Percentiles rank a stretch among this genome's conserved stretches.
Evolutionary conservation across 1,140 invertebrate genomes (phyloP).

Genomic region (Galleria mellonella): DNA sequence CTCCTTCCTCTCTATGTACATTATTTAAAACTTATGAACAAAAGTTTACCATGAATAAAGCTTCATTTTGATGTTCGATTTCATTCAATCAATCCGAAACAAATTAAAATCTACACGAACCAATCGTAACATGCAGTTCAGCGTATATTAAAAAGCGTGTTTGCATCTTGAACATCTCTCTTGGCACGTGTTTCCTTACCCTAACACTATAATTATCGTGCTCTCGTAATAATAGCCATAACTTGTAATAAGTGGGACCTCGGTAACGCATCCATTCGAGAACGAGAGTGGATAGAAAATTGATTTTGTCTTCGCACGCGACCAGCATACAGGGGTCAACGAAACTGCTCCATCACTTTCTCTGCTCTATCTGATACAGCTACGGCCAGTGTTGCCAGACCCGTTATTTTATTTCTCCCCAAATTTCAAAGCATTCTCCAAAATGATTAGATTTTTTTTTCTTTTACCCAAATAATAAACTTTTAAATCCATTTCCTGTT

Average conservation of each 20-base stretch:
- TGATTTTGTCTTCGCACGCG: constrained; percentile 48
- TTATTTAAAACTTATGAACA: too few species aligned
- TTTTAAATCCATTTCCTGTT: too few species aligned
- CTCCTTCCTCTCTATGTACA: too few species aligned
- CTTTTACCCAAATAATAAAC: too few species aligned
- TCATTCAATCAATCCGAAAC: too few species aligned
- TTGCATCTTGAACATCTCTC: constrained; percentile 6
- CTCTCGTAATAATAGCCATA: constrained; percentile 38
- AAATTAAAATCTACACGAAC: too few species aligned
- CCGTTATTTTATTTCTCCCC: too few species aligned
- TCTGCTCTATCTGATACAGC: constrained; percentile 1
- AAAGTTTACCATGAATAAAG: too few species aligned
- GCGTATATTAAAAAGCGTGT: background rate
- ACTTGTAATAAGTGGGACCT: constrained; percentile 29
- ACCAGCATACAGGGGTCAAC: constrained; percentile 34
- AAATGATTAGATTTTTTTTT: too few species aligned
- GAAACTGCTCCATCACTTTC: constrained; percentile 40
- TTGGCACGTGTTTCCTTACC: constrained; percentile 20
- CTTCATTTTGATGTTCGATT: too few species aligned
- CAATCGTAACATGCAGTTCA: background rate
- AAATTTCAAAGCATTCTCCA: too few species aligned
- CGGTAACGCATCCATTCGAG: constrained; percentile 34
- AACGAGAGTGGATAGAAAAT: constrained; percentile 47
- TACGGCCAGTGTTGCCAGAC: too few species aligned
- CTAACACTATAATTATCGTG: constrained; percentile 23